Evolutionary conservation across 2,888 invertebrate genomes (phyloP).

Genomic region (Syrphus vitripennis): DNA sequence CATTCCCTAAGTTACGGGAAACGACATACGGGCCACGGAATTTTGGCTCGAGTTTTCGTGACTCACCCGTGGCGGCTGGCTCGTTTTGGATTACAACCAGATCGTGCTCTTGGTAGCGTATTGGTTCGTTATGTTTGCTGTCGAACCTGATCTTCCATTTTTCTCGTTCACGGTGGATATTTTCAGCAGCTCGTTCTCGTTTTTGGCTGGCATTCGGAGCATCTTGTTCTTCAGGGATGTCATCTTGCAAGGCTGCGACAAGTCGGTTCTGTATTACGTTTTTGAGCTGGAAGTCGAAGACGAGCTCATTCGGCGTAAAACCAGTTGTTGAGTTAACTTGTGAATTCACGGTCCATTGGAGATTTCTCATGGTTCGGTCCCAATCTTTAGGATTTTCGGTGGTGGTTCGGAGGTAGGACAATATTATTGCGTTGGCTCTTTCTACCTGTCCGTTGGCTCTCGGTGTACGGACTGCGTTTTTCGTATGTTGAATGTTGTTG

Average conservation of each 20-base stretch:
- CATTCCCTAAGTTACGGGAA: constrained; percentile 45
- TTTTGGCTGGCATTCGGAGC: not conserved
- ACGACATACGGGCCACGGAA: constrained; percentile 28
- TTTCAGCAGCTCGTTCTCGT: constrained; percentile 14
- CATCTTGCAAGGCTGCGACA: not conserved
- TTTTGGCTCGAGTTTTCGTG: constrained; percentile 52
- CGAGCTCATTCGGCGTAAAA: constrained; percentile 63
- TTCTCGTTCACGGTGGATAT: too few species aligned
- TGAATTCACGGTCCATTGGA: constrained; percentile 70
- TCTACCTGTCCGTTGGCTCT: constrained; percentile 70
- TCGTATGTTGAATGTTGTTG: constrained; percentile 72
- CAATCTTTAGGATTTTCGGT: constrained; percentile 52
- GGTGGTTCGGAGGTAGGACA: constrained; percentile 69
- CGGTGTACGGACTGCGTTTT: constrained; percentile 72
- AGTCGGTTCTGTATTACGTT: constrained; percentile 50
- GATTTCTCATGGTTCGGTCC: constrained; percentile 48
- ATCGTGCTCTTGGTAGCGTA: not conserved
- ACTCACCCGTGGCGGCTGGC: not conserved
- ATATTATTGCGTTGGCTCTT: constrained; percentile 60
- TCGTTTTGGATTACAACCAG: constrained; percentile 48
- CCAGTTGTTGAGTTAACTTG: constrained; percentile 53
- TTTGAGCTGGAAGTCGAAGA: constrained; percentile 61
- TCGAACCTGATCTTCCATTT: too few species aligned
- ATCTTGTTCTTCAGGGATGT: not conserved
- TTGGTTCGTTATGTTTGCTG: not conserved